phyloP scores from a whole-genome alignment of 1,140 invertebrate genomes.

The Tetramorium alpestre region DNA sequence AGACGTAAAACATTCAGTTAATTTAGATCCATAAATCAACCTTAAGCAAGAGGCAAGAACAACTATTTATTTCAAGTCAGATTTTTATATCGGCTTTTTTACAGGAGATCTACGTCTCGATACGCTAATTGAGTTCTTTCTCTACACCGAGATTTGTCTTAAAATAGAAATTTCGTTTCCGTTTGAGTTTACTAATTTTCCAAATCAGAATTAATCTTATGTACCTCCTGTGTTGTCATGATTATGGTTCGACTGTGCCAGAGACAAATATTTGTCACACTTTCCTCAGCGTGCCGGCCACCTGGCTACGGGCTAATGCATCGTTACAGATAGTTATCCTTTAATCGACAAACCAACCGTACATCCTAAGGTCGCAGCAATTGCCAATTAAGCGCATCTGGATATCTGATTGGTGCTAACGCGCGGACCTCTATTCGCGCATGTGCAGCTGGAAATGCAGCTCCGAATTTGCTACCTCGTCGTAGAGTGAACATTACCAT shows the following conservation, averaged over 20 bases:
- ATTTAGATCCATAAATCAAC: neutral
- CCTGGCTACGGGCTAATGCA: conserved; percentile 9
- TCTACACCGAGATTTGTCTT: neutral
- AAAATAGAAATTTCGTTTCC: neutral
- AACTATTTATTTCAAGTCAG: neutral
- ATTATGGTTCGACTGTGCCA: neutral
- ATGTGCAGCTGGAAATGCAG: conserved; percentile 38
- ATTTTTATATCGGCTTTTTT: neutral
- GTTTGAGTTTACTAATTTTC: neutral
- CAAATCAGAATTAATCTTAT: neutral
- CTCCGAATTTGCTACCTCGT: conserved; percentile 38
- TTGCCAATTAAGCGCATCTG: conserved; percentile 54
- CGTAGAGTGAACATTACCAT: conserved; percentile 50
- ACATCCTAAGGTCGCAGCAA: conserved; percentile 57
- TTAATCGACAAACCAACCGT: conserved; percentile 43
- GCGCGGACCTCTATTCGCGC: neutral
- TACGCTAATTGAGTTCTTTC: neutral
- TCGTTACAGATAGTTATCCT: conserved; percentile 50
- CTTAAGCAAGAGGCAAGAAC: neutral
- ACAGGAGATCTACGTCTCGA: neutral
- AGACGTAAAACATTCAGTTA: neutral
- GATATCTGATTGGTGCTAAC: conserved; percentile 61
- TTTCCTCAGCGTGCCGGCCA: neutral
- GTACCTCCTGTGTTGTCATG: neutral
- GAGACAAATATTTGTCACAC: conserved; percentile 15